Base-by-base conservation (phyloP, 2,797 vertebrate genomes). In the Myotis findleyi region DNA sequence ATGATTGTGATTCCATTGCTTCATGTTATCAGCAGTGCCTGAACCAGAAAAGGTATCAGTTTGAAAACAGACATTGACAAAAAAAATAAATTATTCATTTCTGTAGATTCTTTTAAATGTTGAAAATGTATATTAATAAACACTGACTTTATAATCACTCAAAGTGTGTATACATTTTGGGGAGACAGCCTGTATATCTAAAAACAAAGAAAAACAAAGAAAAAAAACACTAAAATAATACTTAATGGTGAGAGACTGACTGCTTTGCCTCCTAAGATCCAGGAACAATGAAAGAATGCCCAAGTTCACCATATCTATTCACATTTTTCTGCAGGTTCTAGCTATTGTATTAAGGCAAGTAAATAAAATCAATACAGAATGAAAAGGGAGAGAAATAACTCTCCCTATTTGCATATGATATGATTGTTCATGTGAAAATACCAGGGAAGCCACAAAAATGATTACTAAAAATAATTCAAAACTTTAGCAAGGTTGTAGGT, bases 141-240 rank as follows among this genome's bases (percentile, higher is more conserved):
- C 59, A 30, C 59, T 62, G 59, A 25, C 9, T 23, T 23, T 13
- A 62, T 62, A 62, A 62, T 30, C 59, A 30, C 59, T 62, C 59
- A 62, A 62, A 62, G 59, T 62, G 27, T 62, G 59, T 62, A 62
- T 62, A 30, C 59, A 62, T 62, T 62, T 21, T 21, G 13, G 59
- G 27, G 57, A 12, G 57, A 6, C 12, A 62, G 5, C 5, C 59
- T 62, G 59, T 62, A 55, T 86, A 55, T 25, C 36, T 44, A 88
- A 84, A 93, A 83, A 76, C 44, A 89, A 87, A 87, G 7, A 36
- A 88, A 87, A 92, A 47, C 16, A 47, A 75, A 75, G 2, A 69
- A 53, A 59, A 59, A 59, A 87, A 20, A 23, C 21, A 82, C 17
- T 55, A 82, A 68, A 6, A 82, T 44, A 27, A 69, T 82, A 30